These are phyloP conservation scores for Pseudochirops cupreus DNA, from an alignment of 2,797 vertebrate species.

Conservation along the genomic window DNA sequence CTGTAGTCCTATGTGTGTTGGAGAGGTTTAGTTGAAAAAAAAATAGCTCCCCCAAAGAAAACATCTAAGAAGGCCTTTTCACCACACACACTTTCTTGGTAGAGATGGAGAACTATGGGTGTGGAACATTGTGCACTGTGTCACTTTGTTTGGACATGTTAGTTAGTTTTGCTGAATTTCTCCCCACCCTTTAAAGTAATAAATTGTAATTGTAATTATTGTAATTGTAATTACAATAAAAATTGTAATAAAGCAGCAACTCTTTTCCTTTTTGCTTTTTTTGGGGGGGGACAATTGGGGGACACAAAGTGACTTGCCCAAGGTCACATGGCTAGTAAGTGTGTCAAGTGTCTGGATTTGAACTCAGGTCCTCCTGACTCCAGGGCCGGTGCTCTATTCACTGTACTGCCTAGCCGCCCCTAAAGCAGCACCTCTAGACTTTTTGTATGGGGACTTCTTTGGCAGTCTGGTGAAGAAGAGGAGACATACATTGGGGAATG, in stretches of 20 bases:
- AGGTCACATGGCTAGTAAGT: no score
- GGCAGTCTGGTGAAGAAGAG: neutral
- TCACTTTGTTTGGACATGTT: neutral
- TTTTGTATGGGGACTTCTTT: neutral
- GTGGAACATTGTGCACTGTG: neutral
- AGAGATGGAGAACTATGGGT: neutral
- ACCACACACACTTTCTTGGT: neutral
- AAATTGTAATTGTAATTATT: no score
- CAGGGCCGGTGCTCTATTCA: no score
- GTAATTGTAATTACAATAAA: no score
- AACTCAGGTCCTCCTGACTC: no score
- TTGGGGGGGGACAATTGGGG: no score
- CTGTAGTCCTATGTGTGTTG: neutral
- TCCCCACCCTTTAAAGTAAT: neutral
- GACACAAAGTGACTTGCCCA: no score
- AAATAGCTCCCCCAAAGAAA: neutral
- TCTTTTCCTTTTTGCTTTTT: no score
- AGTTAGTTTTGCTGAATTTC: neutral
- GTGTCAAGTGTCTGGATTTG: no score
- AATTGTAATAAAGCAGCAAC: no score
- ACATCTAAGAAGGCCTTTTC: neutral
- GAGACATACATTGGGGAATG: neutral
- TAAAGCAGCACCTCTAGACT: neutral
- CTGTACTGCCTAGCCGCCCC: no score
- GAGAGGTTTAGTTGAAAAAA: neutral